Evolutionary conservation across 2,888 invertebrate genomes (phyloP), one percentile per base, ranked within the genome.

Genomic region (Tipula unca): DNA sequence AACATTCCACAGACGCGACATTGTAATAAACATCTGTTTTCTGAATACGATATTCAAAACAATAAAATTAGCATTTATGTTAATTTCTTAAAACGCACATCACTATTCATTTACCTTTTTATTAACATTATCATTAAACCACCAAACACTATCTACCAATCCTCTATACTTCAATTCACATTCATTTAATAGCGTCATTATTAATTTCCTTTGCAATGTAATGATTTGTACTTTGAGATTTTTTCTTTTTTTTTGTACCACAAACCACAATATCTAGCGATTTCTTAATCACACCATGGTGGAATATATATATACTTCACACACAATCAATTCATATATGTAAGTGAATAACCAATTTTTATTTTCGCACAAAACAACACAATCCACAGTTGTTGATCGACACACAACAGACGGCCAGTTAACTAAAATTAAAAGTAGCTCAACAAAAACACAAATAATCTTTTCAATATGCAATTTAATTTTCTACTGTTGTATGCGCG

Each of bases 101-200:
- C 69, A 25, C 3, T 69, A 6, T 32, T 32, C 32, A 69, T 69
- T 69, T 69, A 69, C 69, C 69, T 69, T 69, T 25, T 69, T 69
- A 1, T 14, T 69, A 69, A 25, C 25, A 10, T 25, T 69, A 69
- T 69, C 69, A 69, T 69, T 69, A 69, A 3, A 69, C 69, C 69
- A 69, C 10, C 35, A 29, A 32, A 83, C n/a, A 83, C 83, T 32
- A 83, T 83, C 83, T 5, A 83, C n/a, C 17, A 35, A 84, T 84
- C 3, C 36, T 84, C 36, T 84, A 84, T 36, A 84, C 20, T 84
- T 84, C 10, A 39, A 3, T 84, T 84, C 84, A 36, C 36, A 84
- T 39, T 84, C 36, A 39, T 20, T 84, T 84, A 84, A 39, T 2
- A 84, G 36, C 13, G 84, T 84, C 84, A 84, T 84, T 32, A 17